These are phyloP conservation scores for Poicephalus gulielmi DNA, from an alignment of 2,113 vertebrate species.

Conservation along the genomic window DNA sequence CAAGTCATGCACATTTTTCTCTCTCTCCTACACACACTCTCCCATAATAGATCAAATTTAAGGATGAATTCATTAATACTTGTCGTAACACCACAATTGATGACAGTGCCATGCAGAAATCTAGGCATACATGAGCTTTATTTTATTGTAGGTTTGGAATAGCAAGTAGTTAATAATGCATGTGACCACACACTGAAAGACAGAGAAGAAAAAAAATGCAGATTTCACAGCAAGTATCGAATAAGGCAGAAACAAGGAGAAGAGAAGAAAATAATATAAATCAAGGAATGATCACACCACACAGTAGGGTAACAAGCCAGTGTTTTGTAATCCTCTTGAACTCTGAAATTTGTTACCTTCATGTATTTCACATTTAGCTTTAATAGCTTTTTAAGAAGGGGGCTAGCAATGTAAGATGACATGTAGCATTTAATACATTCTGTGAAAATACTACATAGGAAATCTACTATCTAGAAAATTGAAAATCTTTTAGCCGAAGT, in stretches of 20 bases:
- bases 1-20: neutral
- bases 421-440: neutral
- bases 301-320: neutral
- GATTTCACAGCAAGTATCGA: neutral
- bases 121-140: neutral
- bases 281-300: neutral
- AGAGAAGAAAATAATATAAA: neutral
- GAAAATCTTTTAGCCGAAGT: neutral
- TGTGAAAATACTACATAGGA: neutral
- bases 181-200: neutral
- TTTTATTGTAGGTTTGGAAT: neutral
- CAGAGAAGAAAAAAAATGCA: neutral
- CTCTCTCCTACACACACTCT: neutral
- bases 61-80: conserved; percentile 12
- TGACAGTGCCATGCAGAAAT: neutral
- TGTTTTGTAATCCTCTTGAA: neutral
- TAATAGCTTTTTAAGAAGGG: neutral
- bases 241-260: neutral
- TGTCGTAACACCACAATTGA: neutral
- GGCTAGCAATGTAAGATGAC: neutral
- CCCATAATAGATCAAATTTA: neutral
- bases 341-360: neutral
- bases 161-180: conserved; percentile 27
- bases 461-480: neutral
- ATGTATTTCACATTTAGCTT: neutral